A percentile compares a stretch with the other conserved stretches of the same genome.
Conservation (phyloP, 2,113 vertebrate species). For the Zosterops lateralis region DNA sequence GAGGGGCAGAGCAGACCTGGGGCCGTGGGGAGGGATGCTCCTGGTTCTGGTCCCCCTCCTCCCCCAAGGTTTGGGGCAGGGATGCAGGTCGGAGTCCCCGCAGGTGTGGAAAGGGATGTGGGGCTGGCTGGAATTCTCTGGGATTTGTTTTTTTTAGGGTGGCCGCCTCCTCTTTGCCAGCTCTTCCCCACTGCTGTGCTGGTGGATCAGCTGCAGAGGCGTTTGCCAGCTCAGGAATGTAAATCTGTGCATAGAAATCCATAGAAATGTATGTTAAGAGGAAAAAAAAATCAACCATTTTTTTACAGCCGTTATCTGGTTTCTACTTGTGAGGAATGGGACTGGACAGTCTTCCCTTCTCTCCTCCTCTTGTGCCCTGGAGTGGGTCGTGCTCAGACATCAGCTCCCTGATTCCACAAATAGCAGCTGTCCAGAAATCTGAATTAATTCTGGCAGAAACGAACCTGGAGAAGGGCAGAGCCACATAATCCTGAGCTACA, state of each 20-base stretch:
- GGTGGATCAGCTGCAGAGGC: background rate
- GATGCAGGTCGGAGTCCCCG: background rate
- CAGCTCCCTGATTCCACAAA: background rate
- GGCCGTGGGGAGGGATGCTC: background rate
- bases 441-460: background rate
- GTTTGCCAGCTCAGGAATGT: background rate
- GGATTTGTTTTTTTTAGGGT: background rate
- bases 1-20: background rate
- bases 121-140: background rate
- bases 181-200: background rate
- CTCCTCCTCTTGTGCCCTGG: background rate
- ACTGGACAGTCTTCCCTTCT: background rate
- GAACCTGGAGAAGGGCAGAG: background rate
- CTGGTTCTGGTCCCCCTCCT: background rate
- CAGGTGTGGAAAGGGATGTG: rapidly evolving
- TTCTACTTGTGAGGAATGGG: rapidly evolving
- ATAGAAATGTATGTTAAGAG: background rate
- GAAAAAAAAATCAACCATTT: background rate
- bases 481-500: background rate
- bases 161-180: background rate
- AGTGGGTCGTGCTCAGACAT: background rate
- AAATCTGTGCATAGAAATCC: background rate
- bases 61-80: rapidly evolving
- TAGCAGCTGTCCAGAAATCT: background rate
- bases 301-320: background rate